These are phyloP conservation scores for Ophraella communa DNA, from an alignment of 2,888 invertebrate genomes.

Conservation along the genomic window DNA sequence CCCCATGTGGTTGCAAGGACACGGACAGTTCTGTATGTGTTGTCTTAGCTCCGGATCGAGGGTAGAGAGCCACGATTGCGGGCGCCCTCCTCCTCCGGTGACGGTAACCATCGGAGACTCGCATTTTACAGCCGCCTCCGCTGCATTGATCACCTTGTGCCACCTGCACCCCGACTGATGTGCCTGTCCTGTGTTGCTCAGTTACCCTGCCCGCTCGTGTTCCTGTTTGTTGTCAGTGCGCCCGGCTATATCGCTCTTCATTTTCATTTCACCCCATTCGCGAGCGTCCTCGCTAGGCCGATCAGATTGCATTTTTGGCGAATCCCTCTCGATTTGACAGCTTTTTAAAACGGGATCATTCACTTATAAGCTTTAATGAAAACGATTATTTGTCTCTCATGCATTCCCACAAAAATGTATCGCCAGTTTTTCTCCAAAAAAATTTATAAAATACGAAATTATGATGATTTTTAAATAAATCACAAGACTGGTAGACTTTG, in stretches of 20 bases:
- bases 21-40: conserved; percentile 88
- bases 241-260: conserved; percentile 4
- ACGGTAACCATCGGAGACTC: conserved; percentile 26
- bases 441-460: too few relatives aligned
- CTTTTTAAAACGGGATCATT: neutral
- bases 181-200: conserved; percentile 6
- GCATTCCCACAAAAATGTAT: too few relatives aligned
- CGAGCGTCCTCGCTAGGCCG: too few relatives aligned
- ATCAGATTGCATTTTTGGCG: neutral
- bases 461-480: too few relatives aligned
- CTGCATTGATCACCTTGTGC: conserved; percentile 39
- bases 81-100: conserved; percentile 26
- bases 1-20: conserved; percentile 93
- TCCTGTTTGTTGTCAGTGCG: conserved; percentile 6
- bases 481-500: too few relatives aligned
- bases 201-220: neutral
- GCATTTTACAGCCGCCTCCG: conserved; percentile 26
- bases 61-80: conserved; percentile 27
- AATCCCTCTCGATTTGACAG: too few relatives aligned
- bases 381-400: too few relatives aligned
- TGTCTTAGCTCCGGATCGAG: conserved; percentile 84
- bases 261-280: conserved; percentile 4
- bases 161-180: conserved; percentile 39
- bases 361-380: neutral
- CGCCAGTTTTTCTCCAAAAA: too few relatives aligned